Conservation (phyloP, 2,797 vertebrate genomes). For the Lithobates pipiens region DNA sequence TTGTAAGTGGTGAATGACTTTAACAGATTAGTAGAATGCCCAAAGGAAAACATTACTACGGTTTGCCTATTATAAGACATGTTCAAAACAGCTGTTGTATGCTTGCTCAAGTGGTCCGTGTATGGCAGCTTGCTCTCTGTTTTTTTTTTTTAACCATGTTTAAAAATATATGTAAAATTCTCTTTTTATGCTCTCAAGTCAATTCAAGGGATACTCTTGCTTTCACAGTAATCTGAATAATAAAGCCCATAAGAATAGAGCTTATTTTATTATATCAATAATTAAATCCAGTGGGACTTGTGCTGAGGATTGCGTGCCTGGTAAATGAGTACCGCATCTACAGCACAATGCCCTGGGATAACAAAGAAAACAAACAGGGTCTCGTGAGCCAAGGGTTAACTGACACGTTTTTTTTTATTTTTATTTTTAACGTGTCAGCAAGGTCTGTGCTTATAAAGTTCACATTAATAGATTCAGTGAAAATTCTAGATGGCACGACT, state of each 20-base stretch:
- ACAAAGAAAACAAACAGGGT: background rate
- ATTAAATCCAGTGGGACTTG: constrained; percentile 23
- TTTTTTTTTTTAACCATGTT: background rate
- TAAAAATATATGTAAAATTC: background rate
- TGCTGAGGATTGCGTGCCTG: constrained; percentile 17
- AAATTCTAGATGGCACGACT: background rate
- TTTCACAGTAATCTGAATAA: constrained; percentile 29
- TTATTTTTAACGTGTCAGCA: constrained; percentile 6
- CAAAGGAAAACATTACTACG: constrained; percentile 51
- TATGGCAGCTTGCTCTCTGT: constrained; percentile 10
- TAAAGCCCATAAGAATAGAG: constrained; percentile 6
- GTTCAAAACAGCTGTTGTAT: constrained; percentile 50
- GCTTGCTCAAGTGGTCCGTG: constrained; percentile 37
- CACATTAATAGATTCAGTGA: constrained; percentile 17
- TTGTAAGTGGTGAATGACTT: constrained; percentile 44
- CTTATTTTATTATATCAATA: constrained; percentile 39
- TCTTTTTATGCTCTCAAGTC: background rate
- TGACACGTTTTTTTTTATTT: constrained; percentile 13
- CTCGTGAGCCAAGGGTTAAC: constrained; percentile 13
- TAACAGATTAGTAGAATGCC: constrained; percentile 45
- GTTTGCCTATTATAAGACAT: constrained; percentile 48
- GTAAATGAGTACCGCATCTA: constrained; percentile 12
- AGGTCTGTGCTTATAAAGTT: constrained; percentile 1
- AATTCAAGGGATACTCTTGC: background rate
- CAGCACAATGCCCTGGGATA: background rate